These are phyloP conservation scores for Pangasius krempfi DNA, from an alignment of 2,797 vertebrate species.

Conservation along the genomic window DNA sequence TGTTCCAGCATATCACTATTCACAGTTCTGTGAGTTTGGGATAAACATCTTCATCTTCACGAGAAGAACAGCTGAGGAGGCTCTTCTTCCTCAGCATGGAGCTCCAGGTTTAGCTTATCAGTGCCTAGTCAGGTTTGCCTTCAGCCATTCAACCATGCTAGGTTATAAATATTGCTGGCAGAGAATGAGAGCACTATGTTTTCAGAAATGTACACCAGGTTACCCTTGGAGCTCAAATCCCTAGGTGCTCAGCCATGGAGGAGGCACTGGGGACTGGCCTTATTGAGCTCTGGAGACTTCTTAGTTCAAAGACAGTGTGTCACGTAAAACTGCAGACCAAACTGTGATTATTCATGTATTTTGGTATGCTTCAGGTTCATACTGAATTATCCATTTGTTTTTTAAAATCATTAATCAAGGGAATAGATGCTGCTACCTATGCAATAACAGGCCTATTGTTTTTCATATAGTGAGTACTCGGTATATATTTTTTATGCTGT, in stretches of 20 bases:
- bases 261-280: slow-evolving; percentile 1
- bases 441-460: background rate
- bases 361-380: background rate
- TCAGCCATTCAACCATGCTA: background rate
- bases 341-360: background rate
- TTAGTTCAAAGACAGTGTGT: background rate
- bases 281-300: slow-evolving; percentile 14
- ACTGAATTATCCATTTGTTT: background rate
- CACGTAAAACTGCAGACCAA: background rate
- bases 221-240: slow-evolving; percentile 31
- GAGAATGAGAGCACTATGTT: background rate
- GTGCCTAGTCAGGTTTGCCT: background rate
- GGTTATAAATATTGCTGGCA: background rate
- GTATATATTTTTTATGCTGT: background rate
- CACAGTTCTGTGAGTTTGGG: background rate
- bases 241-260: slow-evolving; percentile 14
- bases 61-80: background rate
- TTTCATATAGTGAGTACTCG: background rate
- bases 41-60: background rate
- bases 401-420: background rate
- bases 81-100: background rate
- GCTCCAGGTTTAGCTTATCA: background rate
- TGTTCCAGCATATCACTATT: background rate
- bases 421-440: background rate
- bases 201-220: slow-evolving; percentile 36